Conservation (phyloP, 1,140 invertebrate species). For the Bombus waltoni region DNA sequence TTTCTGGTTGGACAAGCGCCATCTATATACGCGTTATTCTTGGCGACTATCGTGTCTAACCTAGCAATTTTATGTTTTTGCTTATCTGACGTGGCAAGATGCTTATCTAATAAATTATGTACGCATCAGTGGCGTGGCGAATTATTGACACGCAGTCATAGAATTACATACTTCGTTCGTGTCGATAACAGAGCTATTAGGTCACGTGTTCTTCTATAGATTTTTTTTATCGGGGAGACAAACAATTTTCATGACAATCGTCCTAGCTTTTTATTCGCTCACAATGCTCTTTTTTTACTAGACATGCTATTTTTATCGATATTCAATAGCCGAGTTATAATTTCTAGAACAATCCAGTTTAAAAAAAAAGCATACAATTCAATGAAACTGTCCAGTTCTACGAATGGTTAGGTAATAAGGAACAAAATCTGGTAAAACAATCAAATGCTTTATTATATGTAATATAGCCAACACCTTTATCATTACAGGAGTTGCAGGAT, state of each 20-base stretch:
- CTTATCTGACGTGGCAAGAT: constrained; percentile 46
- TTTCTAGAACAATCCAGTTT: background rate
- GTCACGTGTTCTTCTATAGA: constrained; percentile 14
- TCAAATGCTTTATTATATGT: constrained; percentile 39
- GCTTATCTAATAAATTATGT: constrained; percentile 47
- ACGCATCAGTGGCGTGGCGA: background rate
- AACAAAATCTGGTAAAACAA: background rate
- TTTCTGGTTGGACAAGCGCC: background rate
- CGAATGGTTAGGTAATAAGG: background rate
- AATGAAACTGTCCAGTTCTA: background rate
- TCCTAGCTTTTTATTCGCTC: background rate
- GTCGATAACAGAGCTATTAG: constrained; percentile 24
- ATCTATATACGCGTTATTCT: constrained; percentile 5
- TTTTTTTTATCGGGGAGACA: background rate
- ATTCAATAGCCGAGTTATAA: background rate
- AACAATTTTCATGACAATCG: constrained; percentile 5
- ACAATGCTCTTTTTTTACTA: background rate
- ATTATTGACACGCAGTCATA: constrained; percentile 33
- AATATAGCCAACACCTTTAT: constrained; percentile 14
- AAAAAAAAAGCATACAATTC: background rate
- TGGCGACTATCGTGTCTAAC: background rate
- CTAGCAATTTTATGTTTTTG: background rate
- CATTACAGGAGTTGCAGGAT: constrained; percentile 3
- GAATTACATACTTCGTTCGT: background rate
- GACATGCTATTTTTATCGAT: background rate